Evolutionary conservation across 2,113 vertebrate genomes (phyloP).

Genomic region (Pyxicephalus adspersus): DNA sequence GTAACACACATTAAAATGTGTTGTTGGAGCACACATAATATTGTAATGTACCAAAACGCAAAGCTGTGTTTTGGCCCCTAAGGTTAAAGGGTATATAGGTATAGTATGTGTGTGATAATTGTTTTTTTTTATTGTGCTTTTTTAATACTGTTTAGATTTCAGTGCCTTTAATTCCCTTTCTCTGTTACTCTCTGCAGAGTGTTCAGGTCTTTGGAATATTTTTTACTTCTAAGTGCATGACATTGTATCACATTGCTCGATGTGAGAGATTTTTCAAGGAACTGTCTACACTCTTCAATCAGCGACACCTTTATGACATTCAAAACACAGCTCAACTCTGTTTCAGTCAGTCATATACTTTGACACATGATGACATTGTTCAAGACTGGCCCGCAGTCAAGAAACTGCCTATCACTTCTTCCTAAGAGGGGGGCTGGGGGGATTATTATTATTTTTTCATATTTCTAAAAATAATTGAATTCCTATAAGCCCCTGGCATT

Average conservation of each 20-base stretch:
- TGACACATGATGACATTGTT: constrained; percentile 4
- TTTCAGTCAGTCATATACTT: not conserved
- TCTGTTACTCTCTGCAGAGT: not conserved
- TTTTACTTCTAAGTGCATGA: not conserved
- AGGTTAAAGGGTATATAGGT: too few species aligned
- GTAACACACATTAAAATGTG: too few species aligned
- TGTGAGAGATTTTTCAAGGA: constrained; percentile 8
- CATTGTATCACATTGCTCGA: not conserved
- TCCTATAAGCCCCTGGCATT: not conserved
- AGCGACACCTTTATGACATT: constrained; percentile 17
- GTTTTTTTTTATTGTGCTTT: too few species aligned
- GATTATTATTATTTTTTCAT: too few species aligned
- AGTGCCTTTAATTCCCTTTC: not conserved
- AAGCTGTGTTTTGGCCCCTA: too few species aligned
- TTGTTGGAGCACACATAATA: too few species aligned
- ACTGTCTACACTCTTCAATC: constrained; percentile 18
- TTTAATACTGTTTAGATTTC: too few species aligned
- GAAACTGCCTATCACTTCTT: not conserved
- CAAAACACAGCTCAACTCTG: constrained; percentile 4
- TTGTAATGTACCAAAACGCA: too few species aligned
- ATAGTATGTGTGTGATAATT: too few species aligned
- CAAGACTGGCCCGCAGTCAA: not conserved
- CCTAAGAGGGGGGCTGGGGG: not conserved
- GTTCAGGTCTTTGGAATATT: not conserved
- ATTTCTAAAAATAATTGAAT: constrained; percentile 9